A percentile compares a stretch with the other conserved stretches of the same genome.
Conservation (phyloP, 1,140 invertebrate genomes). For the Cherax quadricarinatus region DNA sequence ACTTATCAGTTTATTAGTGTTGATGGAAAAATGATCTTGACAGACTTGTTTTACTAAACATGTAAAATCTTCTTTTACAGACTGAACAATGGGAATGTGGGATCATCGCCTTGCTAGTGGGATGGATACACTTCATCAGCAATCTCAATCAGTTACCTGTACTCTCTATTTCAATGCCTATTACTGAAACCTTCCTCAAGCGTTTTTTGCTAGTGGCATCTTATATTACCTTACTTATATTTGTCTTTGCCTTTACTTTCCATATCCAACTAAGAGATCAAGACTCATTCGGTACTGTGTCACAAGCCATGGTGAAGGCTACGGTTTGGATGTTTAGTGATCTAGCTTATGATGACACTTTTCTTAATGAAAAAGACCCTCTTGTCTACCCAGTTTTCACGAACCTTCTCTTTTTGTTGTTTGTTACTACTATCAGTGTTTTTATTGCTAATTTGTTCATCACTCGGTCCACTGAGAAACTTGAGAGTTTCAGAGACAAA, state of each 20-base stretch:
- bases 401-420: slow-evolving; percentile 67
- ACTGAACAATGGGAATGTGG: slow-evolving; percentile 58
- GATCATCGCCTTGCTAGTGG: slow-evolving; percentile 59
- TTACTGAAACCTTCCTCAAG: slow-evolving; percentile 52
- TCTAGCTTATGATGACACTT: slow-evolving; percentile 70
- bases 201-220: slow-evolving; percentile 58
- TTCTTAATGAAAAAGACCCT: slow-evolving; percentile 36
- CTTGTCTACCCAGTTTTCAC: slow-evolving; percentile 56
- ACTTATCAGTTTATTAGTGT: too few relatives aligned
- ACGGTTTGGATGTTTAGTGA: slow-evolving; percentile 70
- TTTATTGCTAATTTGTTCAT: slow-evolving; percentile 66
- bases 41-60: too few relatives aligned
- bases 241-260: slow-evolving; percentile 66
- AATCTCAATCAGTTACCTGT: slow-evolving; percentile 65
- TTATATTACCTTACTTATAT: slow-evolving; percentile 61
- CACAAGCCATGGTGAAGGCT: slow-evolving; percentile 62
- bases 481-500: slow-evolving; percentile 55
- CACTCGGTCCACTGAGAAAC: slow-evolving; percentile 52
- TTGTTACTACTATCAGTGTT: slow-evolving; percentile 66
- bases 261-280: slow-evolving; percentile 55
- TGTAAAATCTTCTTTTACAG: slow-evolving; percentile 29
- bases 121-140: slow-evolving; percentile 60
- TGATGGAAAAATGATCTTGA: too few relatives aligned
- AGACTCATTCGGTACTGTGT: slow-evolving; percentile 38
- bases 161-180: slow-evolving; percentile 65